phyloP scores from a whole-genome alignment of 2,113 vertebrate species.

The Taxidea taxus region DNA sequence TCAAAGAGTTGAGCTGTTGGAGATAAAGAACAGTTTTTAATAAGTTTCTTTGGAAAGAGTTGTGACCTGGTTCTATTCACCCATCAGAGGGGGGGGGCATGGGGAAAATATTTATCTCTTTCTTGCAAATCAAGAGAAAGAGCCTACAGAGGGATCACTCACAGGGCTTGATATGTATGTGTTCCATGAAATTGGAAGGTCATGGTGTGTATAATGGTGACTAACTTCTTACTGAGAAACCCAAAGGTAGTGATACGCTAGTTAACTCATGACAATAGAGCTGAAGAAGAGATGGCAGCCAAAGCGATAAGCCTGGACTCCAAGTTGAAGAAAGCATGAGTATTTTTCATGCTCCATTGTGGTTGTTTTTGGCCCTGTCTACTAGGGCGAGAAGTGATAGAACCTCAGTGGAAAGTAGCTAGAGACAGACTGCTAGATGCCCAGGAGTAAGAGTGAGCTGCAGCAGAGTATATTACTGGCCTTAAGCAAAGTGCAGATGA shows the following conservation, averaged over 20 bases:
- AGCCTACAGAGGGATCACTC: not conserved
- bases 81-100: no score
- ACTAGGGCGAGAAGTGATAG: not conserved
- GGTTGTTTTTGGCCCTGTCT: not conserved
- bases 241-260: not conserved
- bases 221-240: not conserved
- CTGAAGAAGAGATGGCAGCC: not conserved
- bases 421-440: not conserved
- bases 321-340: not conserved
- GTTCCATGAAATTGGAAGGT: not conserved
- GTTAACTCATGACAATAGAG: not conserved
- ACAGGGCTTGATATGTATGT: not conserved
- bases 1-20: not conserved
- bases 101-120: not conserved
- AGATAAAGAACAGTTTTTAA: not conserved
- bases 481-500: not conserved
- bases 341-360: not conserved
- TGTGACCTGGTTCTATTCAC: not conserved
- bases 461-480: not conserved
- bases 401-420: not conserved
- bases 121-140: not conserved
- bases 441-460: not conserved
- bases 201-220: not conserved
- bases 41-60: not conserved
- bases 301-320: not conserved